These are phyloP conservation scores for Antheraea pernyi DNA, from an alignment of 1,140 invertebrate genomes.

Conservation along the genomic window DNA sequence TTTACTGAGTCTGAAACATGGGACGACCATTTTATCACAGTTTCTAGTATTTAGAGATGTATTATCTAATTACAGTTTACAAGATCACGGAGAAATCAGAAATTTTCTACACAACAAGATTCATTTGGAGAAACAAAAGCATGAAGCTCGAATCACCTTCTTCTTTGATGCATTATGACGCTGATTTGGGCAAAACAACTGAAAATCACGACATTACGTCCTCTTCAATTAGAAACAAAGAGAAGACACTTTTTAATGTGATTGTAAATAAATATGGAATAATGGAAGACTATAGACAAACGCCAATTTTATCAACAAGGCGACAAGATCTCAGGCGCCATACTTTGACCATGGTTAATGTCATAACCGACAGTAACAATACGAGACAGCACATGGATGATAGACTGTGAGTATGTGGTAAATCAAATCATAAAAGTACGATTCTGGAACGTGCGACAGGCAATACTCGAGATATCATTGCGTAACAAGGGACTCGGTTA, in stretches of 20 bases:
- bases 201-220: no score
- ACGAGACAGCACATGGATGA: constrained; percentile 60
- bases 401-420: constrained; percentile 49
- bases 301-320: constrained; percentile 39
- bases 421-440: neutral
- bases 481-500: no score
- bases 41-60: neutral
- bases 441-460: no score
- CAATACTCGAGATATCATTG: no score
- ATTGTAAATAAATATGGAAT: constrained; percentile 31
- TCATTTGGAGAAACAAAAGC: constrained; percentile 30
- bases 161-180: no score
- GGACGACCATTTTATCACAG: neutral
- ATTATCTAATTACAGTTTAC: constrained; percentile 46
- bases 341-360: constrained; percentile 56
- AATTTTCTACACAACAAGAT: constrained; percentile 41
- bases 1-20: no score
- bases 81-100: constrained; percentile 47
- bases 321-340: constrained; percentile 47
- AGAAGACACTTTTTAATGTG: neutral
- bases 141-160: no score
- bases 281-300: constrained; percentile 43
- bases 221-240: no score
- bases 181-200: no score
- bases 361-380: constrained; percentile 62